Evolutionary conservation across 2,113 vertebrate genomes (phyloP).

Genomic region (Pseudorhombus dupliciocellatus): DNA sequence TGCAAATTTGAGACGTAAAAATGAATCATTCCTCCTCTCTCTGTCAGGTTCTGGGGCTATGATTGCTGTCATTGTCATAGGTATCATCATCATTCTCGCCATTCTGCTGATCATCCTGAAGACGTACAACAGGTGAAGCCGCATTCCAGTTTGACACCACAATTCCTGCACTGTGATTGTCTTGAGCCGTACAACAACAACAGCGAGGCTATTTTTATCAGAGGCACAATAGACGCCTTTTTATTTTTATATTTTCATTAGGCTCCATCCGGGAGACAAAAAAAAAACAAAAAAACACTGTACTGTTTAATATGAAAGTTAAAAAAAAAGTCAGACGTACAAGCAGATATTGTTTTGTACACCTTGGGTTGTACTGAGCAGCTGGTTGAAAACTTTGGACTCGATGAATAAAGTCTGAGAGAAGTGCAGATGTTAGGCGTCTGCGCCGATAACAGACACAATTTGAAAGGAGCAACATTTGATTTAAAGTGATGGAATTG

Average conservation of each 20-base stretch:
- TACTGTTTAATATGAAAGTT: no score
- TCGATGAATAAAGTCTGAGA: neutral
- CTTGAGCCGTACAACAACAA: neutral
- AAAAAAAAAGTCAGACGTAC: no score
- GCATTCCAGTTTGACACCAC: constrained; percentile 54
- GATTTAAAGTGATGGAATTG: no score
- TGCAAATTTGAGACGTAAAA: neutral
- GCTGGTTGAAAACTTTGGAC: neutral
- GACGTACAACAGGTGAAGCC: constrained; percentile 90
- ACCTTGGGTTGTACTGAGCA: neutral
- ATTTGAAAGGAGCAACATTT: no score
- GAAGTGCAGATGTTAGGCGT: no score
- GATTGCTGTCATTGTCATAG: constrained; percentile 90
- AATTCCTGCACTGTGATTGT: constrained; percentile 17
- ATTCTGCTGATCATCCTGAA: constrained; percentile 89
- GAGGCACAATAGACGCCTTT: neutral
- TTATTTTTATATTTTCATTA: neutral
- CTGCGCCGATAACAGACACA: no score
- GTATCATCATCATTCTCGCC: constrained; percentile 89
- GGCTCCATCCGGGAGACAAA: neutral
- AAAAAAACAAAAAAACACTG: neutral
- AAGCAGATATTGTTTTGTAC: neutral
- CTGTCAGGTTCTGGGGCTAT: constrained; percentile 92
- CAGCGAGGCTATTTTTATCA: constrained; percentile 27
- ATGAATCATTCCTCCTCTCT: neutral